Base-by-base conservation (phyloP, 2,888 invertebrate genomes). In the Lasius fuliginosus region DNA sequence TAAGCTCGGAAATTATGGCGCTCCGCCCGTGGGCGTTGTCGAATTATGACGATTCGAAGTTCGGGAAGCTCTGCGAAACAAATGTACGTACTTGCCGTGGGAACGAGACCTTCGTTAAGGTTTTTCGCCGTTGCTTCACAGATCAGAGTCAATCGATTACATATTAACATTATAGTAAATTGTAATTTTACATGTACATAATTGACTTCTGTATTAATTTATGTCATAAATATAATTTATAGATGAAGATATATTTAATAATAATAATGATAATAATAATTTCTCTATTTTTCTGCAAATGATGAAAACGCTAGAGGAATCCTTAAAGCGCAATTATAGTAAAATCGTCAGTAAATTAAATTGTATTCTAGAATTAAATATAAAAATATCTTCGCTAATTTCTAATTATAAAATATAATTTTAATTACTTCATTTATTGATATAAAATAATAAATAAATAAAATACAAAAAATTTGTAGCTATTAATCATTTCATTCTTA, bases 1-100 rank as follows among this genome's bases (percentile, higher is more conserved):
- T 83, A 83, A 65, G 49, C 58, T 42, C 74, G 60, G 30, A 68
- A 74, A 82, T 73, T 67, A 68, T 27, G 65, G 15, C 79, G 27
- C 12, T 42, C 36, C 56, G 65, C n/a, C 53, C 30, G 40, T 75
- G 82, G 64, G 65, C 82, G 82, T 75, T 49, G 64, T 65, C 60
- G 46, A 81, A 81, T 81, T 81, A 73, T 60, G 79, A 73, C 27
- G 23, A 56, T 40, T 56, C 56, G 8, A 77, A 77, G 71, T 73
- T 73, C 4, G 12, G 23, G 18, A 36, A 46, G 49, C 60, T 33
- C 6, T 23, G 33, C 42, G 71, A 1, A 42, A 49, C 11, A 68
- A 27, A 1, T 42, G 4, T 33, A 33, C 8, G 4, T 12, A 33
- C 1, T 58, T 27, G 18, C 23, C 69, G 69, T 69, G 77, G 58